Base-by-base conservation (phyloP, 2,888 invertebrate genomes). In the Heliconius charithonia region DNA sequence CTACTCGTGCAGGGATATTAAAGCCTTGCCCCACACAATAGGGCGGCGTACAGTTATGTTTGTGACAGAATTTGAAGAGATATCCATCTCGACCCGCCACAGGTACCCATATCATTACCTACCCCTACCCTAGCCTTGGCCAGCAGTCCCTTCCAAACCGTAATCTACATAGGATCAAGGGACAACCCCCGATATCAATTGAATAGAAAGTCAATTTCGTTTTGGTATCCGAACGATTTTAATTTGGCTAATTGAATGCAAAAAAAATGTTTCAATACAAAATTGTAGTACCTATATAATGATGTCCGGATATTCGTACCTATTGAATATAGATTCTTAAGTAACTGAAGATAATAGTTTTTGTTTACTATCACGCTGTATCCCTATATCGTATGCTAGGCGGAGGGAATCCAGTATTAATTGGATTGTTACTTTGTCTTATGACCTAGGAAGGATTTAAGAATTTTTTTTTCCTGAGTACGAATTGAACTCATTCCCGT, bases 81-180 rank as follows among this genome's bases (percentile, higher is more conserved):
- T 77, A 80, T 80, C 80, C 69, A 76, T 78, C 63, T 51, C 72
- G 77, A 69, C 79, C 81, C 77, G 63, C 79, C 81, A 76, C 79
- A 81, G 81, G 81, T 81, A 79, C 63, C 79, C 73, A 76, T 69
- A 51, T 80, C 77, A 79, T 79, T 79, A 81, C 77, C 66, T 72
- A 29, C 29, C 29, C 56, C 71, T n/a, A n/a, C 66, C 67, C 69
- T 22, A 19, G 4, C 37, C 32, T 3, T 10, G 66, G 22, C 19
- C 22, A 6, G 77, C 51, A 75, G 79, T 70, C 81, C 81, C 65
- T 76, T 27, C 27, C 78, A 62, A 76, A 79, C 79, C 81, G 76
- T 79, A 78, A 81, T 81, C 81, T 81, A 79, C 81, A 79, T 78
- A 81, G 74, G 79, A 81, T 70, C 69, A 74, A 66, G 74, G 72